Conservation (phyloP, 64 coral and sea anemone genomes). For the Acropora tenuis region DNA sequence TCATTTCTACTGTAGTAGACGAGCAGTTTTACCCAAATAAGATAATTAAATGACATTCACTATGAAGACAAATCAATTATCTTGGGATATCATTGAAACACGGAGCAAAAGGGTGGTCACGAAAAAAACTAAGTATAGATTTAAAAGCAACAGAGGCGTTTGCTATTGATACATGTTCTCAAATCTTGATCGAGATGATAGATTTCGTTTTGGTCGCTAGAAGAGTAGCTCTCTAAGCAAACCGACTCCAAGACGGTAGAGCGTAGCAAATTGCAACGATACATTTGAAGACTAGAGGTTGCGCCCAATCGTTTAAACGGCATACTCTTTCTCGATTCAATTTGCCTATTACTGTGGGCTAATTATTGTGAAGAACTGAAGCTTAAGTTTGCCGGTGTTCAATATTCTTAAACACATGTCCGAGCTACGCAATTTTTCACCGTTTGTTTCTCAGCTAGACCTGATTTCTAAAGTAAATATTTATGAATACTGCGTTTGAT, state of each 20-base stretch:
- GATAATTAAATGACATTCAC: conserved; percentile 44
- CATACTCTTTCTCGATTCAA: neutral
- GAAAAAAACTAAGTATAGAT: neutral
- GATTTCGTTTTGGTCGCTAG: neutral
- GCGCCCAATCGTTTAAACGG: neutral
- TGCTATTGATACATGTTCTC: neutral
- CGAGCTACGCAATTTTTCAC: neutral
- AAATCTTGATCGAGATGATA: neutral
- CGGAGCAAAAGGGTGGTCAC: too few relatives aligned
- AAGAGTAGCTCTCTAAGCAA: neutral
- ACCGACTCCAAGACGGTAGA: neutral
- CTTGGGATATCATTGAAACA: neutral
- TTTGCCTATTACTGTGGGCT: neutral
- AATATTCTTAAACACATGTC: neutral
- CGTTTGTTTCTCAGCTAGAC: neutral
- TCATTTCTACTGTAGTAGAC: neutral
- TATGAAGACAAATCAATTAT: conserved; percentile 26
- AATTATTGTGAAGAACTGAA: neutral
- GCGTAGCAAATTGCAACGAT: neutral
- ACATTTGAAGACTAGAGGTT: neutral
- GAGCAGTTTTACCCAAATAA: conserved; percentile 19
- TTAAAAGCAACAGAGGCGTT: too few relatives aligned
- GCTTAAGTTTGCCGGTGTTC: neutral
- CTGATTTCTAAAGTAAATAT: conserved; percentile 52
- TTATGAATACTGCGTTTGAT: conserved; percentile 45